A percentile compares a stretch with the other conserved stretches of the same genome.
These are phyloP conservation scores for Struthidea cinerea DNA, from an alignment of 2,113 vertebrate genomes.

Conservation along the genomic window DNA sequence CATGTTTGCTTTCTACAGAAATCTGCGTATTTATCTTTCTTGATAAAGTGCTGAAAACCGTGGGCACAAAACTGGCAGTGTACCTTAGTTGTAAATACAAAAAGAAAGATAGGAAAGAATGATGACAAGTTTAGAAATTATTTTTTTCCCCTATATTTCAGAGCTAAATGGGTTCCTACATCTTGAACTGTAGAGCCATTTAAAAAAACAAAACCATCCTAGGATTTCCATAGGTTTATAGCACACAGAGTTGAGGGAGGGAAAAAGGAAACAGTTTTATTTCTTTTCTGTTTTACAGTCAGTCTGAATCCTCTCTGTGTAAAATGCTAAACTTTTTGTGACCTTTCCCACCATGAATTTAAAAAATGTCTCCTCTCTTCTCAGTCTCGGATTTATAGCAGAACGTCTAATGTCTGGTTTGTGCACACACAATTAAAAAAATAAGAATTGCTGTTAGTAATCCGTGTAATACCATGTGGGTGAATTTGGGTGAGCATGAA, in stretches of 20 bases:
- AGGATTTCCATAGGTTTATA: background rate
- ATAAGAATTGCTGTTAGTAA: conserved; percentile 29
- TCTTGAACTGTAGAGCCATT: background rate
- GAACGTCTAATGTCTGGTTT: background rate
- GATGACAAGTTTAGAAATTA: background rate
- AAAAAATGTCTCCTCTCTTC: background rate
- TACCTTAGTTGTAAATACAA: background rate
- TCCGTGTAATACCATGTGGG: conserved; percentile 44
- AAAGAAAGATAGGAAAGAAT: background rate
- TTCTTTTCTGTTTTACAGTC: conserved; percentile 14
- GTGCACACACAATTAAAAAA: conserved; percentile 34
- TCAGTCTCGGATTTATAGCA: background rate
- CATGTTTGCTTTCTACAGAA: background rate
- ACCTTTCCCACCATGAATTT: conserved; percentile 47
- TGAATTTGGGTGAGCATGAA: conserved; percentile 61
- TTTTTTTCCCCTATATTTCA: background rate
- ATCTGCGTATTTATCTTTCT: background rate
- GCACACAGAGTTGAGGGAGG: background rate
- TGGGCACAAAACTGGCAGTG: background rate
- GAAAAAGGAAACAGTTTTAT: background rate
- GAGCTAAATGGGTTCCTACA: background rate
- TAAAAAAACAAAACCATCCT: background rate
- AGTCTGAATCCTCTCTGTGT: background rate
- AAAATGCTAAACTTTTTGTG: conserved; percentile 27
- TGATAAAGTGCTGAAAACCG: background rate